A percentile compares a stretch with the other conserved stretches of the same genome.
phyloP scores from a whole-genome alignment of 2,797 vertebrate species.

The Potorous gilbertii region DNA sequence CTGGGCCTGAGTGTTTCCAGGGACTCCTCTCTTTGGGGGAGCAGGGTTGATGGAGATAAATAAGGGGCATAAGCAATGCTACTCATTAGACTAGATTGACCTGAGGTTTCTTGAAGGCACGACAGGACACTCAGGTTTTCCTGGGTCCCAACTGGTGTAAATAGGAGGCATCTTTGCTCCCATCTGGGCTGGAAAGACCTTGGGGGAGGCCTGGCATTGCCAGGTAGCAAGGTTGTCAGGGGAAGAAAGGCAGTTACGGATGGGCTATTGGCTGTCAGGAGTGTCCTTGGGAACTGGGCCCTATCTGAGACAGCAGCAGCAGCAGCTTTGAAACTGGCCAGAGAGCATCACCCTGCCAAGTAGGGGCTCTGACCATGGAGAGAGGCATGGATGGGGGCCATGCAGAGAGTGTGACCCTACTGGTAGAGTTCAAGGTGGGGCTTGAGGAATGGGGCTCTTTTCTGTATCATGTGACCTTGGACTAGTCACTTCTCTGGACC shows the following conservation, averaged over 20 bases:
- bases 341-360: background rate
- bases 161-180: constrained; percentile 73
- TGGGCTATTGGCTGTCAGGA: constrained; percentile 6
- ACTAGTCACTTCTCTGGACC: constrained; percentile 18
- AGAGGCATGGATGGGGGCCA: background rate
- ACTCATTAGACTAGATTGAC: background rate
- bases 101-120: background rate
- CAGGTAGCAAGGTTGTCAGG: constrained; percentile 27
- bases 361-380: background rate
- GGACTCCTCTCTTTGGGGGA: background rate
- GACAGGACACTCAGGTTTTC: background rate
- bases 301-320: background rate
- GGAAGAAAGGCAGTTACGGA: background rate
- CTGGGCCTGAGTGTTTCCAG: background rate
- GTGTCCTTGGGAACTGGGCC: background rate
- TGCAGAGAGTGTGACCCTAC: background rate
- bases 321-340: background rate
- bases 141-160: constrained; percentile 46
- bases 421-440: background rate
- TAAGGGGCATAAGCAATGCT: background rate
- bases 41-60: background rate
- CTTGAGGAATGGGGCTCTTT: background rate
- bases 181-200: constrained; percentile 68
- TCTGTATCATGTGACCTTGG: background rate
- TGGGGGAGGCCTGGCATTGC: constrained; percentile 54